Evolutionary conservation across 2,888 invertebrate species (phyloP).

Genomic region (Epinotia demarniana): DNA sequence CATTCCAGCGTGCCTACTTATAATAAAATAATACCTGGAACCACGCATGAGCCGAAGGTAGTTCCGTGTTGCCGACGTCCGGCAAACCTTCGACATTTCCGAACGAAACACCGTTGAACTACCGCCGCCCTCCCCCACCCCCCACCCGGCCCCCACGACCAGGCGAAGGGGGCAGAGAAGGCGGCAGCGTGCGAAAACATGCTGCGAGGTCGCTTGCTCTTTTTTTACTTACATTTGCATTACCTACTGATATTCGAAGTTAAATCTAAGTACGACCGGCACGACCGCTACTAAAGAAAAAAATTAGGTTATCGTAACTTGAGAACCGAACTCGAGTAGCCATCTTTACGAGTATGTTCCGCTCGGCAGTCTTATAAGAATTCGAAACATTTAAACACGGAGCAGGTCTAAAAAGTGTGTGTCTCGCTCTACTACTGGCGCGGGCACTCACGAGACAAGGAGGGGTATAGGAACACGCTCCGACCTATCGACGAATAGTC

Average conservation of each 20-base stretch:
- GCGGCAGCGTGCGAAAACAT: conserved; percentile 67
- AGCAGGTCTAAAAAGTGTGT: conserved; percentile 56
- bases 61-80: conserved; percentile 81
- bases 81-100: conserved; percentile 83
- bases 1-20: conserved; percentile 58
- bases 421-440: conserved; percentile 64
- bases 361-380: conserved; percentile 79
- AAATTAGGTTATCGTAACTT: conserved; percentile 83
- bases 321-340: conserved; percentile 79
- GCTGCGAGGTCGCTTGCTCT: conserved; percentile 76
- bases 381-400: conserved; percentile 72
- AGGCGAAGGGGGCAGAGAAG: conserved; percentile 48
- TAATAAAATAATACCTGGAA: conserved; percentile 78
- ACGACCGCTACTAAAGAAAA: conserved; percentile 74
- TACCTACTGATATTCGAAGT: conserved; percentile 80
- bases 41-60: conserved; percentile 76
- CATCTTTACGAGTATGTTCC: conserved; percentile 72
- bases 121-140: conserved; percentile 50
- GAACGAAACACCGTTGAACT: conserved; percentile 74
- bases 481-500: conserved; percentile 77
- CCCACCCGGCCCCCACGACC: neutral
- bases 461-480: conserved; percentile 70
- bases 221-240: conserved; percentile 73
- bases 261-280: conserved; percentile 78
- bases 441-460: conserved; percentile 61